phyloP scores from a whole-genome alignment of 1,140 invertebrate species.

The Euura lappo region DNA sequence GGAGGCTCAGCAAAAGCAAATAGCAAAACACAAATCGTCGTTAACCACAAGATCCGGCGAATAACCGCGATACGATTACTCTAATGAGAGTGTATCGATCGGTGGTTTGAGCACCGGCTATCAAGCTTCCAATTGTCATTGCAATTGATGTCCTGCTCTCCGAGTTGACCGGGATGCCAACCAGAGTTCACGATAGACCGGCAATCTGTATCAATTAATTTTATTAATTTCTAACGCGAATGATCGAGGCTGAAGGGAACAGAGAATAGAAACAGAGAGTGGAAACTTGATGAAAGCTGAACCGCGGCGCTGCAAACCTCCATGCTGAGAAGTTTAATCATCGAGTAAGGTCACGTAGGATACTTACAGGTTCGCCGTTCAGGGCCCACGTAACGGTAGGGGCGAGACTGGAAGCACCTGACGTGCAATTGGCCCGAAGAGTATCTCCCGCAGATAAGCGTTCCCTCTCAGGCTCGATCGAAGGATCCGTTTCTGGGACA shows the following conservation, averaged over 20 bases:
- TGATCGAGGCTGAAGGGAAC: neutral
- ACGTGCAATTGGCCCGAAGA: constrained; percentile 79
- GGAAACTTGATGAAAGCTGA: constrained; percentile 9
- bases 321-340: constrained; percentile 41
- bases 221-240: neutral
- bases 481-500: constrained; percentile 54
- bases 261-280: constrained; percentile 11
- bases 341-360: constrained; percentile 50
- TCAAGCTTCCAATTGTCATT: too few relatives aligned
- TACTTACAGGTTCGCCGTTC: constrained; percentile 78
- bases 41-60: too few relatives aligned
- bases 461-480: constrained; percentile 48
- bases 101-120: too few relatives aligned
- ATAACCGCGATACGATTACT: too few relatives aligned
- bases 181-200: too few relatives aligned
- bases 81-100: too few relatives aligned
- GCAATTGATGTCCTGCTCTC: too few relatives aligned
- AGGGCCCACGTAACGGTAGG: constrained; percentile 83
- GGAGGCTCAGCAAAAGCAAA: too few relatives aligned
- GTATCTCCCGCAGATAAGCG: constrained; percentile 67
- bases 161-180: too few relatives aligned
- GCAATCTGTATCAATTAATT: too few relatives aligned
- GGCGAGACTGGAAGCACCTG: constrained; percentile 74
- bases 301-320: constrained; percentile 11
- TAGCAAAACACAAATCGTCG: too few relatives aligned